Evolutionary conservation across 2,113 vertebrate species (phyloP).

Genomic region (Pteruthius melanotis): DNA sequence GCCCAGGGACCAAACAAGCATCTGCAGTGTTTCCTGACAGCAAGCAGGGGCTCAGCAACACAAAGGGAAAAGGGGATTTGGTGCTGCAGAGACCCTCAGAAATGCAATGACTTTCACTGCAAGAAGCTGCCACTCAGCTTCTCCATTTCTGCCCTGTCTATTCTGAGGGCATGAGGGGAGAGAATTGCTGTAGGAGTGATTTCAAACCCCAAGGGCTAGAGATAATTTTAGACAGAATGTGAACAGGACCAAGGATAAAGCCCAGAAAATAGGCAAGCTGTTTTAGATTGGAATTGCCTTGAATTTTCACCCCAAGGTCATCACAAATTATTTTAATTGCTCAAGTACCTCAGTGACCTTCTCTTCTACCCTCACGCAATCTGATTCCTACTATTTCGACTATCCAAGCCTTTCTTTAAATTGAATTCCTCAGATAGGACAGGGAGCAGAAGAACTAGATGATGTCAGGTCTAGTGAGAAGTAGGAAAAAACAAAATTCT

Average conservation of each 20-base stretch:
- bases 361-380: neutral
- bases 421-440: neutral
- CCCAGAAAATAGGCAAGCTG: neutral
- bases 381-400: neutral
- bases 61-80: neutral
- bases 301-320: neutral
- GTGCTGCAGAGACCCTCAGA: neutral
- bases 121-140: neutral
- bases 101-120: neutral
- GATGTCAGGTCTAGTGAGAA: neutral
- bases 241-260: neutral
- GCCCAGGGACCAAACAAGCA: neutral
- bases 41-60: neutral
- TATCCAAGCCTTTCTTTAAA: neutral
- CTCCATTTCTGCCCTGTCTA: neutral
- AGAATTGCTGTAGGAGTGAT: neutral
- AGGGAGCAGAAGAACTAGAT: neutral
- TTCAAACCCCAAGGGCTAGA: neutral
- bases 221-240: neutral
- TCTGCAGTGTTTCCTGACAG: neutral
- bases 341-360: neutral
- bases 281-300: neutral
- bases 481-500: neutral
- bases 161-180: neutral
- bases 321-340: neutral